phyloP scores from a whole-genome alignment of 2,888 invertebrate genomes.

The Eucera pruinosa region DNA sequence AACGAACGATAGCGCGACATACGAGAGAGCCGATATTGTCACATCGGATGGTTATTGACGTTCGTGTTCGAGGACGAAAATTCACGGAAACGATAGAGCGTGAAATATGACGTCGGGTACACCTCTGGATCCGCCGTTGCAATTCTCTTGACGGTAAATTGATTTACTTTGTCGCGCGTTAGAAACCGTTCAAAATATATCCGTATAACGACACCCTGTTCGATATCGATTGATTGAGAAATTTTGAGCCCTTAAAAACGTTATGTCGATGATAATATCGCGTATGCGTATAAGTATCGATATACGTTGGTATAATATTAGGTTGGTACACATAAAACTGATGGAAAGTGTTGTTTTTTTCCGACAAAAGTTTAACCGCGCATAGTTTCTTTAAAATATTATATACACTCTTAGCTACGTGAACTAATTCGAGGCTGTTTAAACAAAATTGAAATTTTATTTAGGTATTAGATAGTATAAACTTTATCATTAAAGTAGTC shows the following conservation, averaged over 20 bases:
- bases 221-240: constrained; percentile 46
- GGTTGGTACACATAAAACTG: no score
- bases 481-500: no score
- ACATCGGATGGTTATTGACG: constrained; percentile 51
- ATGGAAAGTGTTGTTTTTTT: no score
- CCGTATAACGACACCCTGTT: constrained; percentile 33
- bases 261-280: constrained; percentile 16
- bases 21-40: constrained; percentile 56
- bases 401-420: no score
- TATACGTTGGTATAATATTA: not conserved
- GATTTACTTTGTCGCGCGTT: constrained; percentile 47
- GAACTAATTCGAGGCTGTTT: no score
- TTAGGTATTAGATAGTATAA: no score
- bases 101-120: constrained; percentile 64
- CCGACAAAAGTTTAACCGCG: no score
- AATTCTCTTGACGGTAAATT: constrained; percentile 49
- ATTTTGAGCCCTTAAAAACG: constrained; percentile 5
- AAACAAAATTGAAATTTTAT: no score
- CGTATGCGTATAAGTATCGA: constrained; percentile 7
- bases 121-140: constrained; percentile 56
- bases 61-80: constrained; percentile 59
- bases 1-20: constrained; percentile 46
- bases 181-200: constrained; percentile 21
- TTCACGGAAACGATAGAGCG: constrained; percentile 54
- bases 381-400: no score